phyloP scores from a whole-genome alignment of 2,888 invertebrate genomes.

The Cantharis flavilabris region DNA sequence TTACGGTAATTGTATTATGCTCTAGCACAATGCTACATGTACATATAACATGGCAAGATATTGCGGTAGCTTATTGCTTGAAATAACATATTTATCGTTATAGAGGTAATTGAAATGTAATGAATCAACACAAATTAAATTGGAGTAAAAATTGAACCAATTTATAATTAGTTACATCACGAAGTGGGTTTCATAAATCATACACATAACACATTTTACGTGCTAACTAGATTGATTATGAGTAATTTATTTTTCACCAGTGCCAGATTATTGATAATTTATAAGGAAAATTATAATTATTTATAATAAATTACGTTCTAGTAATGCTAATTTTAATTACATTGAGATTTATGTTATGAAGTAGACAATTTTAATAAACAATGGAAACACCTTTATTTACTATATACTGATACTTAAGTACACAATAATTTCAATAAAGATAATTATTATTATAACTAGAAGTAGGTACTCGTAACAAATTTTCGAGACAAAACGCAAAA shows the following conservation, averaged over 20 bases:
- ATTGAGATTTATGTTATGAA: not conserved
- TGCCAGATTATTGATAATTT: not conserved
- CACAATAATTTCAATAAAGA: not conserved
- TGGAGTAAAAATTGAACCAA: not conserved
- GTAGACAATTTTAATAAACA: not conserved
- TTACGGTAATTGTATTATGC: not conserved
- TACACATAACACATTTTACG: not conserved
- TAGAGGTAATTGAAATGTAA: not conserved
- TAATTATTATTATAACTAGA: not conserved
- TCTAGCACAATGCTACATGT: not conserved
- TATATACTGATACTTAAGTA: not conserved
- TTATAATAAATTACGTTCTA: not conserved
- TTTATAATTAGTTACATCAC: not conserved
- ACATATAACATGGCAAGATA: not conserved
- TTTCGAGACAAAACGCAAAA: not conserved
- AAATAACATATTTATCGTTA: not conserved
- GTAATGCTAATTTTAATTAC: not conserved
- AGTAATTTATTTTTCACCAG: not conserved
- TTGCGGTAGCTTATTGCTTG: not conserved
- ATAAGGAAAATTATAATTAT: not conserved
- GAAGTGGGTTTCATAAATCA: not conserved
- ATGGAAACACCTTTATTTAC: not conserved
- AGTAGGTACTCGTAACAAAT: not conserved
- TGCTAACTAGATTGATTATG: not conserved
- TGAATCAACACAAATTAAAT: not conserved